Base-by-base conservation (phyloP, 2,113 vertebrate genomes). In the Xiphophorus couchianus region DNA sequence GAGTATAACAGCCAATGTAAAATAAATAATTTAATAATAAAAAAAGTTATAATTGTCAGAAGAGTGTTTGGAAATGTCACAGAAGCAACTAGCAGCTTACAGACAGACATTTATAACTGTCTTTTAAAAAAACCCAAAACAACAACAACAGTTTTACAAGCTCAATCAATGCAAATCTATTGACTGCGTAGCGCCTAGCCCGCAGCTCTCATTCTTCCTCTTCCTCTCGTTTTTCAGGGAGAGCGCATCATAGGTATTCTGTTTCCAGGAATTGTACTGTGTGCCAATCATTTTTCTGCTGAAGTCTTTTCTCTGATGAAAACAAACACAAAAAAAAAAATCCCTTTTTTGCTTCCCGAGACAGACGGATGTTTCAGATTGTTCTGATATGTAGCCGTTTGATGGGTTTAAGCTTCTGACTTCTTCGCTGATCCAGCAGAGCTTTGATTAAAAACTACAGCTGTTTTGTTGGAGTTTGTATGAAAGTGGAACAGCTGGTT, bases 101-200 rank as follows among this genome's bases (percentile, higher is more conserved):
- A 62, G 1, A 25, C 17, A 62, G 37, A 35, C 51, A 51, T 73
- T 44, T 63, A 64, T 31, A 65, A 73, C 73, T n/a, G 74, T 11
- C 65, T 39, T 68, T 39, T 75, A 12, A 77, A 68, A 78, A 44
- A 62, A 77, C 79, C n/a, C 22, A 31, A 31, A 31, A 22, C 82
- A 73, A 77, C 85, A 83, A 81, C 84, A 85, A 87, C 87, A 80
- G 71, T 83, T 79, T 69, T 80, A 80, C 77, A 86, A 84, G 74
- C 67, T 82, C 60, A 83, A 89, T 84, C 81, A 90, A 35, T 88
- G 84, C 78, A 79, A 78, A 88, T 79, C 81, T 39, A 66, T 63
- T 88, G 87, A 75, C 76, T 71, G 37, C 66, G 76, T 84, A 86
- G 84, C 84, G 64, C 31, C 25, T 28, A 54, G 72, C 76, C 83